Percentiles rank a stretch among this genome's conserved stretches.
Conservation (phyloP, 2,797 vertebrate species). For the Ispidina lecontei region DNA sequence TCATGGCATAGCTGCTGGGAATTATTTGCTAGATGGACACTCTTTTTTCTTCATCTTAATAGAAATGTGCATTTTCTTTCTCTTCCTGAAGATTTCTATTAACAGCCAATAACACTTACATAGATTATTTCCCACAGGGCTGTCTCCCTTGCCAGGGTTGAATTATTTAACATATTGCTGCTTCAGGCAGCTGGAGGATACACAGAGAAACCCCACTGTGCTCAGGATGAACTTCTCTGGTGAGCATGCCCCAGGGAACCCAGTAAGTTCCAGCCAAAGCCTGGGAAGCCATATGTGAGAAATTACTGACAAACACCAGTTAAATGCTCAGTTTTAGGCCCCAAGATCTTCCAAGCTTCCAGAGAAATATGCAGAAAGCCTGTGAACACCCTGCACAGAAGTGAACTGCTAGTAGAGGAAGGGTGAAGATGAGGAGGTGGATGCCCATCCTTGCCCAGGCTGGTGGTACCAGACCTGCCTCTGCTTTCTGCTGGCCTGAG, state of each 20-base stretch:
- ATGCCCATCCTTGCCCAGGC: fast-evolving
- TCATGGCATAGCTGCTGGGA: background rate
- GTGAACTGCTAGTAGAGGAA: background rate
- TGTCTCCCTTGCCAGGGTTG: background rate
- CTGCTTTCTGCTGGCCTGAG: background rate
- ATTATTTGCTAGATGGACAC: background rate
- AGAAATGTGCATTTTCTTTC: background rate
- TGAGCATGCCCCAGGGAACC: background rate
- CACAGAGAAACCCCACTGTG: background rate
- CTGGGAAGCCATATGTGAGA: background rate
- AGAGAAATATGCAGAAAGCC: background rate
- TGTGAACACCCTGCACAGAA: background rate
- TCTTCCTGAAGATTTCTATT: background rate
- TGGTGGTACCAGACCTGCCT: background rate
- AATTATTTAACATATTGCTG: conserved; percentile 9
- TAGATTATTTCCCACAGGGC: background rate
- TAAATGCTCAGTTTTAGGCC: background rate
- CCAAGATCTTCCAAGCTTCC: background rate
- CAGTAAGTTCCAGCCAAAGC: background rate
- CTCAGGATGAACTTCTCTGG: background rate
- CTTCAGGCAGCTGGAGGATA: background rate
- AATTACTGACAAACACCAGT: fast-evolving
- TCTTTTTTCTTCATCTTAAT: background rate
- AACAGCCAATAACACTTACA: background rate
- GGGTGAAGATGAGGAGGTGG: background rate